These are phyloP conservation scores for Punctoribates punctum DNA, from an alignment of 2,888 invertebrate species.

Conservation along the genomic window DNA sequence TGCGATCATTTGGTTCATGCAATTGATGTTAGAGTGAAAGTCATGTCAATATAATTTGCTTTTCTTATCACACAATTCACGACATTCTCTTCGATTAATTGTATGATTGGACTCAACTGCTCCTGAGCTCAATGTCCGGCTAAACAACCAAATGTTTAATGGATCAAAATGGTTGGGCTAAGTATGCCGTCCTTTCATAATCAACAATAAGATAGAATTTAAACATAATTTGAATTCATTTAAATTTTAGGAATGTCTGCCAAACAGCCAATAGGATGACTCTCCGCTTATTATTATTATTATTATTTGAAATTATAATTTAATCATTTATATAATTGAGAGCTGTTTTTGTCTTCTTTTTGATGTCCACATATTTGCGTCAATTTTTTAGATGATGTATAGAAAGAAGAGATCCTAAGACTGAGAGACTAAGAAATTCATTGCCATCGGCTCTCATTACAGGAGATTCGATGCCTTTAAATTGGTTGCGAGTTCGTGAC, in stretches of 20 bases:
- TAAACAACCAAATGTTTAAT: neutral
- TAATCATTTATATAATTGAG: neutral
- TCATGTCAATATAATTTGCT: conserved; percentile 28
- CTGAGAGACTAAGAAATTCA: neutral
- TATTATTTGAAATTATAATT: neutral
- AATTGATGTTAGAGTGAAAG: neutral
- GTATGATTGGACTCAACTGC: neutral
- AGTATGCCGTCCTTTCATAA: neutral
- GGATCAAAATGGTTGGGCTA: neutral
- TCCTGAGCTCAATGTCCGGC: conserved; percentile 7
- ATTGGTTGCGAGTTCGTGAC: conserved; percentile 10
- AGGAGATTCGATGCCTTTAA: neutral
- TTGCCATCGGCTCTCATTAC: conserved; percentile 20
- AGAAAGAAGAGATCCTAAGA: neutral
- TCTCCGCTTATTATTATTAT: neutral
- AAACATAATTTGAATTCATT: neutral
- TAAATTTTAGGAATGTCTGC: conserved; percentile 4
- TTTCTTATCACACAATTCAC: conserved; percentile 18
- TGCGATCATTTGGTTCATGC: neutral
- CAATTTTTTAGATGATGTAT: neutral
- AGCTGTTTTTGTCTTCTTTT: neutral
- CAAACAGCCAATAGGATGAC: neutral
- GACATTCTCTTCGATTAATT: neutral
- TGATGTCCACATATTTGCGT: neutral
- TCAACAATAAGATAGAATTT: neutral